Percentiles rank a stretch among this genome's conserved stretches.
Conservation (phyloP, 2,888 invertebrate species). For the Erebia epiphron region DNA sequence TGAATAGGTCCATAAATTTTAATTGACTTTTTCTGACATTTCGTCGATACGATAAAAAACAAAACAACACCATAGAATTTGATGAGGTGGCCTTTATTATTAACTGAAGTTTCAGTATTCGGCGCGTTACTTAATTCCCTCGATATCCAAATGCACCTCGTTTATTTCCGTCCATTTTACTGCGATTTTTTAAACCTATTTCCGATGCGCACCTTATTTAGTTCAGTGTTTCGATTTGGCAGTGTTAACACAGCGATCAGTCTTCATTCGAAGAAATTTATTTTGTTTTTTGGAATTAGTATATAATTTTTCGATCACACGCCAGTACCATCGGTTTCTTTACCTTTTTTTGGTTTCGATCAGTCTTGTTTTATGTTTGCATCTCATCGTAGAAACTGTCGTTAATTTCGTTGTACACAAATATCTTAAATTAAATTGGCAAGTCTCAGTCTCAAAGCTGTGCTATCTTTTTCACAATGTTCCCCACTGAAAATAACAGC, state of each 20-base stretch:
- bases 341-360: conserved; percentile 41
- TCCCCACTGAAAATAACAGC: too few species aligned
- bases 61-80: not conserved
- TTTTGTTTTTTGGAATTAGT: conserved; percentile 37
- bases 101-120: not conserved
- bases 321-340: conserved; percentile 40
- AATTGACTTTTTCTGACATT: not conserved
- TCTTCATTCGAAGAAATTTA: conserved; percentile 33
- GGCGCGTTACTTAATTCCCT: not conserved
- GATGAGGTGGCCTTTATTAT: not conserved
- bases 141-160: conserved; percentile 18
- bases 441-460: too few species aligned
- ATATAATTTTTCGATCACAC: conserved; percentile 40
- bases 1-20: not conserved
- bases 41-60: not conserved
- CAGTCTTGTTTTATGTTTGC: conserved; percentile 40
- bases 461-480: too few species aligned
- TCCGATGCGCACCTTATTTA: conserved; percentile 32
- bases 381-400: conserved; percentile 41
- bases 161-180: not conserved
- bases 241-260: conserved; percentile 31
- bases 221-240: conserved; percentile 29
- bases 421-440: too few species aligned
- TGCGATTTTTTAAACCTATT: conserved; percentile 11
- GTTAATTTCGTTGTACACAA: too few species aligned